phyloP scores from a whole-genome alignment of 2,797 vertebrate species.

The Neomorphus geoffroyi region DNA sequence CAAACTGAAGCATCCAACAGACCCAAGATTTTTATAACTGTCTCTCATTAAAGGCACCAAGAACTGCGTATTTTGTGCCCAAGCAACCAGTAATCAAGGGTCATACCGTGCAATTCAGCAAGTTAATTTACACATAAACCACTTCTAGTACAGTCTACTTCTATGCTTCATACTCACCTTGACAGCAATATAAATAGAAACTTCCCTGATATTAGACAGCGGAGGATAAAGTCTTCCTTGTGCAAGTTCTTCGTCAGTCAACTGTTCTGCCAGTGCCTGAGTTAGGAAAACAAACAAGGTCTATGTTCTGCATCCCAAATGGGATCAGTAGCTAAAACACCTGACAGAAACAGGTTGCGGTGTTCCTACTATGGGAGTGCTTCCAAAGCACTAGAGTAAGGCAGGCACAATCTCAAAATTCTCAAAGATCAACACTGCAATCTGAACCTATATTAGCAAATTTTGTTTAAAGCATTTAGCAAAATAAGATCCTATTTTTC shows the following conservation, averaged over 20 bases:
- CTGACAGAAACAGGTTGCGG: background rate
- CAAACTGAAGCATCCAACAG: background rate
- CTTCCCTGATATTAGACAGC: slow-evolving; percentile 93
- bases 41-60: background rate
- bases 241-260: slow-evolving; percentile 86
- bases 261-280: slow-evolving; percentile 87
- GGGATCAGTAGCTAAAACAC: background rate
- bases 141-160: rapidly evolving
- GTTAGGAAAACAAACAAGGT: background rate
- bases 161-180: slow-evolving; percentile 79
- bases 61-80: background rate
- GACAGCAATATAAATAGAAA: slow-evolving; percentile 91
- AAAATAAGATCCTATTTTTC: rapidly evolving
- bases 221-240: slow-evolving; percentile 93
- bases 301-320: background rate
- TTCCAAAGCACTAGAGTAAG: background rate
- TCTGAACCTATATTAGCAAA: background rate
- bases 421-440: background rate
- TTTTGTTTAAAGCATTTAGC: background rate
- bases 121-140: background rate
- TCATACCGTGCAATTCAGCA: background rate
- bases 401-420: background rate
- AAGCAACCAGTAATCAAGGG: background rate
- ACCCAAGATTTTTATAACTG: rapidly evolving
- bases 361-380: background rate